Conservation (phyloP, 1,140 invertebrate species). For the Microplitis demolitor region DNA sequence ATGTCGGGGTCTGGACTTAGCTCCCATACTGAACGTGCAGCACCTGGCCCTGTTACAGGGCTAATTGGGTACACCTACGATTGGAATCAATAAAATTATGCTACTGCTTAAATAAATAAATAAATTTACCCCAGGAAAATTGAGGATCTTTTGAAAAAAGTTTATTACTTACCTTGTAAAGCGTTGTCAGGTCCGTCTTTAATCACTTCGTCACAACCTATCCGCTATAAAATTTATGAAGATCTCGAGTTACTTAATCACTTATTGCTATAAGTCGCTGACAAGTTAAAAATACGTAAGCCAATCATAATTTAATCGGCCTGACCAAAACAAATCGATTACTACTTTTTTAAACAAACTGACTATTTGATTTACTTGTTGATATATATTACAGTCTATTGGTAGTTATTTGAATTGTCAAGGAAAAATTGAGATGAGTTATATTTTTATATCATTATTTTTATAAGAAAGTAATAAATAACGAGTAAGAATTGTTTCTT, state of each 20-base stretch:
- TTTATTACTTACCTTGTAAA: constrained; percentile 50
- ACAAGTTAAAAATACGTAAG: no score
- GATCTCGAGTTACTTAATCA: constrained; percentile 29
- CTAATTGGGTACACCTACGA: constrained; percentile 58
- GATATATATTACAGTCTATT: not conserved
- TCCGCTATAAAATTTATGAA: constrained; percentile 32
- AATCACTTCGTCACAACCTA: constrained; percentile 45
- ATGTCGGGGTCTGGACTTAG: constrained; percentile 65
- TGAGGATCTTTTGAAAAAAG: not conserved
- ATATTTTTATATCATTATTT: no score
- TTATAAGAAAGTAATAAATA: constrained; percentile 4
- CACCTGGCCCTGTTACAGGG: constrained; percentile 74
- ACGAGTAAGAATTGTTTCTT: constrained; percentile 6
- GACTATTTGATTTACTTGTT: no score
- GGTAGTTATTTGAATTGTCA: not conserved
- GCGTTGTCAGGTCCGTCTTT: constrained; percentile 59
- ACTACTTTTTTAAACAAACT: no score
- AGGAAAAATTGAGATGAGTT: no score
- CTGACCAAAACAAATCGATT: no score
- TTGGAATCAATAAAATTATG: not conserved
- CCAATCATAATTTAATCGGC: no score
- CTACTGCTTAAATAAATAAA: not conserved
- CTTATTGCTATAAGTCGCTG: not conserved
- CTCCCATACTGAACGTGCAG: constrained; percentile 84
- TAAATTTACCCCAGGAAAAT: no score